Evolutionary conservation across 2,113 vertebrate species (phyloP).

Genomic region (Periophthalmodon schlosseri): DNA sequence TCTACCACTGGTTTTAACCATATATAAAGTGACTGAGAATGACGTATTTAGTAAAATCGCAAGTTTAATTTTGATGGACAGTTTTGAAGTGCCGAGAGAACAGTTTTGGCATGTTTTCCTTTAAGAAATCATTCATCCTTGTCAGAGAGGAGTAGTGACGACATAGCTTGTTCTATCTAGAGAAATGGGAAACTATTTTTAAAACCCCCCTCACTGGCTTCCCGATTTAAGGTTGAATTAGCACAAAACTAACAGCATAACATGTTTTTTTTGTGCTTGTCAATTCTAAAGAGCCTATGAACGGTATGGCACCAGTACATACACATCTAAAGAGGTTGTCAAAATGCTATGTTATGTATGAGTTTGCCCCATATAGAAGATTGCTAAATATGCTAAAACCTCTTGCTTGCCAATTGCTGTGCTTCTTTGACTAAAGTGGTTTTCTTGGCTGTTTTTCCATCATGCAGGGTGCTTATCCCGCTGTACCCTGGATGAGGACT

Average conservation of each 20-base stretch:
- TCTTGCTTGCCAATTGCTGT: constrained; percentile 46
- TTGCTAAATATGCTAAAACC: constrained; percentile 36
- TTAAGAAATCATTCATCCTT: constrained; percentile 66
- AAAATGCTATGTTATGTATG: constrained; percentile 11
- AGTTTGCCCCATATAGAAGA: constrained; percentile 10
- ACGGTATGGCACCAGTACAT: too few relatives aligned
- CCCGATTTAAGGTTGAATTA: constrained; percentile 55
- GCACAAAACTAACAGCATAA: constrained; percentile 32
- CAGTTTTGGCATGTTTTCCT: constrained; percentile 55
- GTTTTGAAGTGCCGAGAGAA: constrained; percentile 39
- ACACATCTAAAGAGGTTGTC: neutral
- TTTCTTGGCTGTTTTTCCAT: constrained; percentile 58
- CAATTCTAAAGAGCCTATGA: neutral
- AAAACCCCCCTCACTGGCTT: constrained; percentile 48
- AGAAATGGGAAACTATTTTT: constrained; percentile 68
- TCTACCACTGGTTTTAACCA: too few relatives aligned
- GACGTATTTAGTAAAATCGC: constrained; percentile 10
- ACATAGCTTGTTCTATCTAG: constrained; percentile 60
- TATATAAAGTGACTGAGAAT: neutral
- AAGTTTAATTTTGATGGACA: constrained; percentile 33
- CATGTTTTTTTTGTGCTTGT: neutral
- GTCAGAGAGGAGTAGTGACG: constrained; percentile 57
- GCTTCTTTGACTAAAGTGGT: constrained; percentile 48
- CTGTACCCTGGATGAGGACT: constrained; percentile 60
- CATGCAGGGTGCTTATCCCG: constrained; percentile 51